Base-by-base conservation (phyloP, 2,888 invertebrate genomes). In the Neoaliturus tenellus region DNA sequence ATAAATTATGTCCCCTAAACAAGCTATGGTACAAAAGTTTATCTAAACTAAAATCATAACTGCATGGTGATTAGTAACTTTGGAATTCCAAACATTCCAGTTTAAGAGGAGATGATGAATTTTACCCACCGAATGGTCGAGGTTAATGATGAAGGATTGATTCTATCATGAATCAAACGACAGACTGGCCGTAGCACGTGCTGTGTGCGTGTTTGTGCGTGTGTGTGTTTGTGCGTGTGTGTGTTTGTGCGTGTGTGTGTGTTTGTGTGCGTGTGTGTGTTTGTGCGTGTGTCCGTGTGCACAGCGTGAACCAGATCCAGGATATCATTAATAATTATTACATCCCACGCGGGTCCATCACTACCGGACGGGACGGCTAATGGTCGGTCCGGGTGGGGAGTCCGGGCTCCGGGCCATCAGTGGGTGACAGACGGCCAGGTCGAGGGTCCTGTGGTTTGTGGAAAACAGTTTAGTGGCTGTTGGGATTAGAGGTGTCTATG, bases 251-350 rank as follows among this genome's bases (percentile, higher is more conserved):
- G 25, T 62, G 62, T 62, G 31, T 51, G 62, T 62, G 25, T 25
- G 8, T 23, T 10, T 31, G 35, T 67, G 35, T 23, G 35, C 12
- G 20, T 39, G 71, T 71, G 39, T n/a, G n/a, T 51, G 62, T 62
- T 6, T 23, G 71, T 48, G 75, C 28, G 75, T n/a, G 75, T 41
- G 44, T 25, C 5, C 25, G 75, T 17, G 75, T 25, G 41, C 75
- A 25, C 75, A 75, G 75, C 75, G 75, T 75, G 75, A 75, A 75
- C 75, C 75, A 75, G 44, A 44, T 75, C 23, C 39, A 41, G 48
- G 75, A 75, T 28, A 75, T 75, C 75, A 75, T 75, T 75, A 75
- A 75, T 75, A 75, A 75, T 75, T 75, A 75, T 75, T 44, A 75
- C 35, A 41, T 39, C 28, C 75, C 75, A 48, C 75, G 75, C 44